Conservation (phyloP, 2,888 invertebrate species). For the Phortica okadai region DNA sequence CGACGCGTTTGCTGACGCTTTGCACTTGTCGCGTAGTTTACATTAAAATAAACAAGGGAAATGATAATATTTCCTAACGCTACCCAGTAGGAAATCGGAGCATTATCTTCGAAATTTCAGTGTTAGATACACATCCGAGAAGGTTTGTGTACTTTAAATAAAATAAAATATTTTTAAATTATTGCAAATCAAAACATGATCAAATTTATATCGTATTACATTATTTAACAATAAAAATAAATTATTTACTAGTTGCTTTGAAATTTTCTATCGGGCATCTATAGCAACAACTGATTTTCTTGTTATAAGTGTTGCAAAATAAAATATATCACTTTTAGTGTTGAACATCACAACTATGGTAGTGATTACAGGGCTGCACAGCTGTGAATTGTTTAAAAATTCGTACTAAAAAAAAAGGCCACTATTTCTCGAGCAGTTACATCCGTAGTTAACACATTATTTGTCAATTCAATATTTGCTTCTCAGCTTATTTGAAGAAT, state of each 20-base stretch:
- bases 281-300: background rate
- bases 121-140: no score
- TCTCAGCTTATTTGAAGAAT: no score
- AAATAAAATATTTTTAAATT: background rate
- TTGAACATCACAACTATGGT: background rate
- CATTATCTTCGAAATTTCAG: background rate
- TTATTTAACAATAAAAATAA: no score
- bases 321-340: background rate
- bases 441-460: no score
- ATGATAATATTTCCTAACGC: background rate
- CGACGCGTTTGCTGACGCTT: background rate
- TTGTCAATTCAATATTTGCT: no score
- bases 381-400: no score
- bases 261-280: background rate
- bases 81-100: conserved; percentile 6
- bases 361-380: background rate
- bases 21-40: background rate
- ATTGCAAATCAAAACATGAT: no score
- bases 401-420: no score
- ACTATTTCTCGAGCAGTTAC: no score
- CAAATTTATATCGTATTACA: no score
- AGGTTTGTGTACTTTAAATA: background rate
- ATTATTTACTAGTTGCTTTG: background rate
- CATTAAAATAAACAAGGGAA: background rate
- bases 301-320: background rate